These are phyloP conservation scores for Hydropsyche tenuis DNA, from an alignment of 1,140 invertebrate species.

Conservation along the genomic window DNA sequence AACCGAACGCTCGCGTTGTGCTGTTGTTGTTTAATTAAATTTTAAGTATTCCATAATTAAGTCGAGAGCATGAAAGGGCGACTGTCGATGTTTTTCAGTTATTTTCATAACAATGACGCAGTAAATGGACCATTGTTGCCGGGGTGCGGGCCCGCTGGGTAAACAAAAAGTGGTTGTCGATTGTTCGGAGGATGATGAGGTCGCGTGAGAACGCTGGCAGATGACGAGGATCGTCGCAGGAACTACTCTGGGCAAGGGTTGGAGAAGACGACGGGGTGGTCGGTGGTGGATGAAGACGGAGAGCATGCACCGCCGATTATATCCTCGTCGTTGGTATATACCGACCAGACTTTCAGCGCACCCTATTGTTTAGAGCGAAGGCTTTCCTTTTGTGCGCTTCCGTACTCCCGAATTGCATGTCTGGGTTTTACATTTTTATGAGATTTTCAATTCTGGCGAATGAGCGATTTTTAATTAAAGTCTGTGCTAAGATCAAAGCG, in stretches of 20 bases:
- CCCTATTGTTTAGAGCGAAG: not conserved
- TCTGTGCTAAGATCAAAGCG: too few species aligned
- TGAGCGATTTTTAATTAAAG: too few species aligned
- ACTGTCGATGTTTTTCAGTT: conserved; percentile 25
- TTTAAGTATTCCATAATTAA: conserved; percentile 34
- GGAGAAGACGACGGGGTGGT: not conserved
- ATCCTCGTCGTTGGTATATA: too few species aligned
- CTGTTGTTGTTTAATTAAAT: conserved; percentile 35
- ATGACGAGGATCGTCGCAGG: conserved; percentile 20
- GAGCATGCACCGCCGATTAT: not conserved
- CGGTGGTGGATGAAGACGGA: not conserved
- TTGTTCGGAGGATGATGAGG: not conserved
- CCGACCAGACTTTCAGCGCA: not conserved
- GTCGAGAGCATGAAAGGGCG: conserved; percentile 17
- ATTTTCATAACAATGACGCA: conserved; percentile 33
- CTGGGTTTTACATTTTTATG: too few species aligned
- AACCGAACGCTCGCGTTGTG: conserved; percentile 8
- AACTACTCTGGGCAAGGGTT: not conserved
- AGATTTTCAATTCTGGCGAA: too few species aligned
- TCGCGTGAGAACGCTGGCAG: conserved; percentile 26
- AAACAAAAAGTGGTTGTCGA: conserved; percentile 27
- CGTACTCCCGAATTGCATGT: not conserved
- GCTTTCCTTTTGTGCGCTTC: not conserved
- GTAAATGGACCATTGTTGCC: conserved; percentile 29
- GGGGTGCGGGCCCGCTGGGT: conserved; percentile 9